phyloP scores from a whole-genome alignment of 1,140 invertebrate genomes.

The Drosophila ogumai region DNA sequence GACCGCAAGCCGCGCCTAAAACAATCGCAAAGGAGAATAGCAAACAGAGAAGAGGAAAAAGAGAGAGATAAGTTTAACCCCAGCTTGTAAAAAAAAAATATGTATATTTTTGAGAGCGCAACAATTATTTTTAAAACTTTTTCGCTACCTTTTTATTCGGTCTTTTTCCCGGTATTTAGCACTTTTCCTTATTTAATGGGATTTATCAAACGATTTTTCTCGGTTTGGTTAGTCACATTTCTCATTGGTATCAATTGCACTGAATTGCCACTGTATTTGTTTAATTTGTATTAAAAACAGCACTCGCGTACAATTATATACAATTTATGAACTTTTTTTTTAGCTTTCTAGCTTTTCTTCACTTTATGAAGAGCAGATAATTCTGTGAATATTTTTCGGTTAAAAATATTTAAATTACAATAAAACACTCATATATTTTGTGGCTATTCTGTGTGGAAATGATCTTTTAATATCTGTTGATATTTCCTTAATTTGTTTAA shows the following conservation, averaged over 20 bases:
- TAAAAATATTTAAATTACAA: background rate
- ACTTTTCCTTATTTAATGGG: slow-evolving; percentile 31
- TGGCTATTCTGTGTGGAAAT: background rate
- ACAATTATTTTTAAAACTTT: slow-evolving; percentile 42
- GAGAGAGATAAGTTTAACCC: slow-evolving; percentile 8
- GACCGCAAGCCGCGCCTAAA: slow-evolving; percentile 50
- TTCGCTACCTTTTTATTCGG: slow-evolving; percentile 38
- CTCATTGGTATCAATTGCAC: slow-evolving; percentile 68
- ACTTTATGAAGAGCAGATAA: slow-evolving; percentile 23
- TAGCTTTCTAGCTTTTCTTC: slow-evolving; percentile 36
- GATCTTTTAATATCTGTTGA: background rate
- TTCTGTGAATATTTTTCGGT: slow-evolving; percentile 22
- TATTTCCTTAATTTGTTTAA: background rate
- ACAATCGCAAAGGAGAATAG: slow-evolving; percentile 32
- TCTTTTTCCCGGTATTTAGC: slow-evolving; percentile 21
- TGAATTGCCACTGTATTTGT: slow-evolving; percentile 56
- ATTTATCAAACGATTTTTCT: slow-evolving; percentile 37
- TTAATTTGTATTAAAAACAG: slow-evolving; percentile 13
- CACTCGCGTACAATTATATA: slow-evolving; percentile 26
- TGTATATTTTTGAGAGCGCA: slow-evolving; percentile 31
- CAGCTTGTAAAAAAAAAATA: slow-evolving; percentile 22
- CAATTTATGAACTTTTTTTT: background rate
- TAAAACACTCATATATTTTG: background rate
- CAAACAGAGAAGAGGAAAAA: slow-evolving; percentile 1
- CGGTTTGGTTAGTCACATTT: slow-evolving; percentile 72